Evolutionary conservation across 2,888 invertebrate species (phyloP), one percentile per base, ranked within the genome.

Genomic region (Arge pagana): DNA sequence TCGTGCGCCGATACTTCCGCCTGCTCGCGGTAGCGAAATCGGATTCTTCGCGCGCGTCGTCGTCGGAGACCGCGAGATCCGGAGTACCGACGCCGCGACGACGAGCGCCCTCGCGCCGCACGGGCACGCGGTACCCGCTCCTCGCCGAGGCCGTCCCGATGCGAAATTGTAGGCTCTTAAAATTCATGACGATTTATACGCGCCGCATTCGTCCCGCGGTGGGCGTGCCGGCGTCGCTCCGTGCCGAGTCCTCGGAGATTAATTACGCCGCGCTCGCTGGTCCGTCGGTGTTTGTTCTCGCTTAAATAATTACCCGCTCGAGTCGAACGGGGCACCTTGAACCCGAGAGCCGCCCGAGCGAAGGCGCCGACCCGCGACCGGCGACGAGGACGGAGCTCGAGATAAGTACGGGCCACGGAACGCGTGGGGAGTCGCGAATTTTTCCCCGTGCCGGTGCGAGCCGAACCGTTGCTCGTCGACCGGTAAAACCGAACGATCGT

Each of bases 111-210:
- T n/a, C n/a, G n/a, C n/a, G n/a, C n/a, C n/a, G n/a, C n/a, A n/a
- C n/a, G n/a, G n/a, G n/a, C n/a, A n/a, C n/a, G n/a, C n/a, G n/a
- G n/a, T n/a, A n/a, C n/a, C n/a, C n/a, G n/a, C n/a, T n/a, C n/a
- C n/a, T n/a, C n/a, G 40, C 52, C 54, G 56, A 45, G 57, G 57
- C 21, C 35, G 53, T 24, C n/a, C 37, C 52, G 50, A 48, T 64
- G 61, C 59, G 60, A 68, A 66, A 68, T 68, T 68, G 66, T 61
- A 65, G 58, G 61, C 68, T 67, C 65, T 68, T 67, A 68, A 68
- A 68, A 68, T 68, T 68, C 68, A 68, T 68, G 63, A 66, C 68
- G 68, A 68, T 68, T 68, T 68, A 68, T 68, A 62, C 60, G 64
- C 60, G 66, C 66, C 67, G 68, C 68, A 60, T 65, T 64, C 59